Base-by-base conservation (phyloP, 2,888 invertebrate species). In the Prionchulus punctatus region DNA sequence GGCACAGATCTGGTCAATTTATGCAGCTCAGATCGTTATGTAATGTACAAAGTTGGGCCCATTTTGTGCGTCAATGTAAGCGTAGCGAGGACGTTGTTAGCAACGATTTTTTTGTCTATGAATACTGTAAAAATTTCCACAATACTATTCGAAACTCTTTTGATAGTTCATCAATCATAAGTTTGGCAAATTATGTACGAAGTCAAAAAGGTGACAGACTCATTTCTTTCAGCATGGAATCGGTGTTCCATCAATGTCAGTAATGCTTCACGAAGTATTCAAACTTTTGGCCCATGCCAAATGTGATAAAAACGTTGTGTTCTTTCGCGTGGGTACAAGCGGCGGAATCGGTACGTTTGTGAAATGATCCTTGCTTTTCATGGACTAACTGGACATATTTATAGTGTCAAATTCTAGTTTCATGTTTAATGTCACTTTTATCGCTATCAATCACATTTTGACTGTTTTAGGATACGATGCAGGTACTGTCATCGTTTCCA, bases 201-300 rank as follows among this genome's bases (percentile, higher is more conserved):
- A n/a, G n/a, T n/a, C n/a, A n/a, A n/a, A n/a, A n/a, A n/a, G n/a
- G n/a, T n/a, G n/a, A n/a, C n/a, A n/a, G n/a, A n/a, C n/a, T 50
- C 21, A 12, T n/a, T 50, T 3, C 4, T 72, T 77, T 1, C 76
- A 90, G 88, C 98, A 98, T 70, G 98, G 96, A 57, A 98, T 98
- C 87, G 98, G 96, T 2, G 85, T 88, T 55, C 91, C 96, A 2
- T 96, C 96, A 0, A 82, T 94, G 56, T 87, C 89, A 54, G 92
- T 98, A 64, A 78, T 96, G 55, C 80, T 98, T 58, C 90, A 94
- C 72, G 96, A 98, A 77, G 79, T 91, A 60, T 88, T 94, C 70
- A 98, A 98, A 75, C 77, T 98, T 65, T 86, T 98, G 84, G 85
- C 86, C 73, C 87, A 90, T 72, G 90, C 96, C 43, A 12, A 23